These are phyloP conservation scores for Echinometra lucunter DNA, from an alignment of 53 echinoderm and acorn worm genomes.

Conservation along the genomic window DNA sequence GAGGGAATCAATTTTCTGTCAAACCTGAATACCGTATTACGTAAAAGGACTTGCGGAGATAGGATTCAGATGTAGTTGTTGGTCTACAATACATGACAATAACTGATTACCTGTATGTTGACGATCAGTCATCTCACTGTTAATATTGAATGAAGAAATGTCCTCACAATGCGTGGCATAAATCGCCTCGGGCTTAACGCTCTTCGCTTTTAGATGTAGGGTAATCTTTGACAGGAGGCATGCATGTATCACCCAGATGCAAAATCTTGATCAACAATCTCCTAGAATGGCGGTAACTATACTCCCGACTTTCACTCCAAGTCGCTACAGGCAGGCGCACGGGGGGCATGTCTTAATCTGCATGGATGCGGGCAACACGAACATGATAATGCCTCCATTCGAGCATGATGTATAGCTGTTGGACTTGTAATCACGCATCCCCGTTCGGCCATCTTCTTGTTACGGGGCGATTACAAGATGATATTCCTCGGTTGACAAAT, in stretches of 20 bases:
- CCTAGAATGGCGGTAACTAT: background rate
- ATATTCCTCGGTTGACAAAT: background rate
- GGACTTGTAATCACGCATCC: background rate
- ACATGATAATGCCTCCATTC: background rate
- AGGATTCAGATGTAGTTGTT: background rate
- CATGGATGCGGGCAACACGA: background rate
- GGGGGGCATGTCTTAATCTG: background rate
- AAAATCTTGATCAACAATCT: background rate
- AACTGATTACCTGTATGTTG: background rate
- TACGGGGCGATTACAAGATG: background rate
- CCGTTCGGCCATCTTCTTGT: background rate
- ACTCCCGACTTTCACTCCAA: background rate
- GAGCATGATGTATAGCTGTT: background rate
- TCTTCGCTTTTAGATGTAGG: background rate
- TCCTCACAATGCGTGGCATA: background rate
- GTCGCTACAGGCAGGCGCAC: background rate
- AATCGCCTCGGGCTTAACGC: background rate
- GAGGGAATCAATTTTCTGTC: background rate
- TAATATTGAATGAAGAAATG: background rate
- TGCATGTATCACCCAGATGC: background rate
- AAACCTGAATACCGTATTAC: background rate
- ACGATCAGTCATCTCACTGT: background rate
- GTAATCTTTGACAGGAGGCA: constrained; percentile 28
- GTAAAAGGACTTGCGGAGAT: background rate
- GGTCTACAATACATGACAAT: background rate